Evolutionary conservation across 1,140 invertebrate genomes (phyloP).

Genomic region (Apis laboriosa): DNA sequence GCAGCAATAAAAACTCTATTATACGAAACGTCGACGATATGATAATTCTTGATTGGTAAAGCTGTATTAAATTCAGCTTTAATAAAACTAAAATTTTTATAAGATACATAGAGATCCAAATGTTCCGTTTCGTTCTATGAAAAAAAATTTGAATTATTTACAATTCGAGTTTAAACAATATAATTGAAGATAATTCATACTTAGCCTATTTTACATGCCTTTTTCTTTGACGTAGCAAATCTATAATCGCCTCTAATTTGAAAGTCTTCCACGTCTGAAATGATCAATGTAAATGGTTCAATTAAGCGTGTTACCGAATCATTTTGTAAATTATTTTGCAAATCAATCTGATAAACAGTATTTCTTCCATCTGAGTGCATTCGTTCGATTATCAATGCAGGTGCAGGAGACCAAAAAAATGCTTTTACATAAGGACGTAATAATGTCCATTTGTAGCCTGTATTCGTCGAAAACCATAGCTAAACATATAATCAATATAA

Average conservation of each 20-base stretch:
- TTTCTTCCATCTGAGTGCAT: constrained; percentile 84
- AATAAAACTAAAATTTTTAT: constrained; percentile 86
- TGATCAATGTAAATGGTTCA: constrained; percentile 12
- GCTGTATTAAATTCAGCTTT: constrained; percentile 88
- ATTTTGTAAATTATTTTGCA: not conserved
- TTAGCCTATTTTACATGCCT: constrained; percentile 7
- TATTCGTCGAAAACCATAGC: constrained; percentile 89
- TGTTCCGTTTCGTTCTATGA: constrained; percentile 67
- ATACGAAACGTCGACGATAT: constrained; percentile 91
- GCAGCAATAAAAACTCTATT: constrained; percentile 91
- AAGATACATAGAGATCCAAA: constrained; percentile 90
- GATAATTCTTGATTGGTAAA: constrained; percentile 86
- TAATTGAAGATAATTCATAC: not conserved
- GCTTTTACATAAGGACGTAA: constrained; percentile 89
- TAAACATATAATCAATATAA: constrained; percentile 69
- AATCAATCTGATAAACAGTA: constrained; percentile 82
- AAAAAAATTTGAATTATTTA: not conserved
- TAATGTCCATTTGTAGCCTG: constrained; percentile 86
- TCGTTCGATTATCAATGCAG: constrained; percentile 86
- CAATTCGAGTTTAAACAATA: no score
- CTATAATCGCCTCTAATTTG: constrained; percentile 91
- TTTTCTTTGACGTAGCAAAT: constrained; percentile 87
- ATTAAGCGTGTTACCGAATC: no score
- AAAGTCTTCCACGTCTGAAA: constrained; percentile 88
- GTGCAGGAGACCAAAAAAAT: constrained; percentile 84